Evolutionary conservation across 2,888 invertebrate genomes (phyloP).

Genomic region (Zaprionus bogoriensis): DNA sequence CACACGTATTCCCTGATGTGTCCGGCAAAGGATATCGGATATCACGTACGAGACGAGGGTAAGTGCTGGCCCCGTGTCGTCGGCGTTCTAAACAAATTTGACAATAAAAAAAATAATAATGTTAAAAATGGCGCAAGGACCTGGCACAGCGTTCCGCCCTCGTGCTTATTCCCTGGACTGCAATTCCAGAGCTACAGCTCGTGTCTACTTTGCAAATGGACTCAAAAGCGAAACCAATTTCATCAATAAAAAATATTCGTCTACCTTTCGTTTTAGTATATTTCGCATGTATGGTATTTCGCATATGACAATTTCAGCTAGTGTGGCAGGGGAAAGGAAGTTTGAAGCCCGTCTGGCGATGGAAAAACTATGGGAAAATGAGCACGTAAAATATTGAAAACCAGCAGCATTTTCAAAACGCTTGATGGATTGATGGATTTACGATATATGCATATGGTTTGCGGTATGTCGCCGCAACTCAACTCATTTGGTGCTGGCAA

Average conservation of each 20-base stretch:
- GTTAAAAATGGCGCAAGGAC: constrained; percentile 25
- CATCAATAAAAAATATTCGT: constrained; percentile 75
- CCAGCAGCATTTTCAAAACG: constrained; percentile 35
- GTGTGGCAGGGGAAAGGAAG: background rate
- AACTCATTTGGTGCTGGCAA: constrained; percentile 48
- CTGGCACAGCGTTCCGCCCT: too few relatives aligned
- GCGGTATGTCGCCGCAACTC: background rate
- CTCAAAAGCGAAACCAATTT: constrained; percentile 62
- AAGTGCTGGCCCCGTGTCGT: constrained; percentile 43
- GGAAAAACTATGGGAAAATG: constrained; percentile 19
- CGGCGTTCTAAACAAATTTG: constrained; percentile 59
- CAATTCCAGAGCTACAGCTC: constrained; percentile 59
- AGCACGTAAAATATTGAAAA: constrained; percentile 16
- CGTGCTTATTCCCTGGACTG: constrained; percentile 68
- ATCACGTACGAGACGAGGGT: constrained; percentile 78
- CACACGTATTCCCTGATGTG: constrained; percentile 61
- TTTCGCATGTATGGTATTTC: constrained; percentile 10
- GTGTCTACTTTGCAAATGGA: constrained; percentile 76
- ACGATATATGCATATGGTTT: constrained; percentile 33
- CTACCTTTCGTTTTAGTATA: constrained; percentile 25
- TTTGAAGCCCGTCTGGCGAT: background rate
- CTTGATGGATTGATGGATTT: constrained; percentile 44
- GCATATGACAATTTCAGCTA: constrained; percentile 44
- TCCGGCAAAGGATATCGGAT: constrained; percentile 62
- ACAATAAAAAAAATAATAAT: constrained; percentile 68